Conservation (phyloP, 2,113 vertebrate species). For the Dipodomys spectabilis region DNA sequence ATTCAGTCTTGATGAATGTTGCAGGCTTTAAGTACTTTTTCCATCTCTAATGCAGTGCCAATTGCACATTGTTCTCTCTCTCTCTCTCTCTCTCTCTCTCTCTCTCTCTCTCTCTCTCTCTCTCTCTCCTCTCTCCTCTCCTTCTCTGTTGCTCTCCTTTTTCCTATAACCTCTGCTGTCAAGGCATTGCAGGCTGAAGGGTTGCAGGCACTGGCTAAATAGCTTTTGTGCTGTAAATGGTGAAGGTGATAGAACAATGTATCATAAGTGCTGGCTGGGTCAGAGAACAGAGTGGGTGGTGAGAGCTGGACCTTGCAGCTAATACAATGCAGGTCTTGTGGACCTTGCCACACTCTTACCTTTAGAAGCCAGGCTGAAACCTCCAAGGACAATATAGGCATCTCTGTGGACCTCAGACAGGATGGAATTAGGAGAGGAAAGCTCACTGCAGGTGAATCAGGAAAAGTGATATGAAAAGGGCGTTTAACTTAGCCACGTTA, state of each 20-base stretch:
- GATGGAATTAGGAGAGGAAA: neutral
- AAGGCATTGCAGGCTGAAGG: constrained; percentile 88
- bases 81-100: constrained; percentile 70
- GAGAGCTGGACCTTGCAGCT: constrained; percentile 45
- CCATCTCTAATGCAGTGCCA: constrained; percentile 92
- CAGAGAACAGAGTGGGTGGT: constrained; percentile 71
- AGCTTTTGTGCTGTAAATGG: constrained; percentile 88
- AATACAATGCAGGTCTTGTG: constrained; percentile 12
- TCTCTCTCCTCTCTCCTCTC: constrained; percentile 18
- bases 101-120: constrained; percentile 25
- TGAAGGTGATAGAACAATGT: constrained; percentile 85
- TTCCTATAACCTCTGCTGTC: constrained; percentile 91
- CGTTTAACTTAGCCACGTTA: neutral
- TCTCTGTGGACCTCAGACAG: constrained; percentile 9
- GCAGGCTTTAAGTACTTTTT: constrained; percentile 93
- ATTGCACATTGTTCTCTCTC: constrained; percentile 92
- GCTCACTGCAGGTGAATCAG: neutral
- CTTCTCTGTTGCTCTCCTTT: constrained; percentile 30
- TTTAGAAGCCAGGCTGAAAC: constrained; percentile 30
- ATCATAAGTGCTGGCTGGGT: constrained; percentile 81
- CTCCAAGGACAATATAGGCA: neutral
- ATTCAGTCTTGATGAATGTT: constrained; percentile 95
- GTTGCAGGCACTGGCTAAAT: constrained; percentile 90
- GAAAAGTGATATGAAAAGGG: rapidly evolving
- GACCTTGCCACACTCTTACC: neutral